phyloP scores from a whole-genome alignment of 2,797 vertebrate species.

The Enteromius unitaeniatus region DNA sequence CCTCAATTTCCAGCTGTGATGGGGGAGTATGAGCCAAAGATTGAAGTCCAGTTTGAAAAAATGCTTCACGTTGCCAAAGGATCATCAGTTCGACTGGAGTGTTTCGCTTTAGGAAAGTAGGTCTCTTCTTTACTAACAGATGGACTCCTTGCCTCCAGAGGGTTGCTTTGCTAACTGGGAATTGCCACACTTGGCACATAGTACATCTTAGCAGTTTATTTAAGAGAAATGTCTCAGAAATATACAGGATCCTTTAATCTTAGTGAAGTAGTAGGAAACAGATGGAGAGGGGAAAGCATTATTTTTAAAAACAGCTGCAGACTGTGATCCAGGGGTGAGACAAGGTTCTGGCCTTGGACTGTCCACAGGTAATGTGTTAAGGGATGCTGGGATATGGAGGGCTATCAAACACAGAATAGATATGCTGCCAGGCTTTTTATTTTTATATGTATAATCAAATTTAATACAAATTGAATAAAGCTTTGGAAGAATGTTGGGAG shows the following conservation, averaged over 20 bases:
- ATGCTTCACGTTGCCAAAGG: conserved; percentile 86
- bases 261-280: conserved; percentile 13
- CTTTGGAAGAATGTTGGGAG: not conserved
- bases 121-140: conserved; percentile 67
- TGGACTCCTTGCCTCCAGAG: conserved; percentile 48
- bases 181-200: conserved; percentile 49
- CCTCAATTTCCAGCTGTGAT: conserved; percentile 83
- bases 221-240: conserved; percentile 53
- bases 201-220: conserved; percentile 51
- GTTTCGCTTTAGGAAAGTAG: conserved; percentile 97
- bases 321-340: conserved; percentile 28
- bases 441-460: not conserved
- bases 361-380: conserved; percentile 44
- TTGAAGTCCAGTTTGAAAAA: conserved; percentile 93
- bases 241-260: conserved; percentile 57
- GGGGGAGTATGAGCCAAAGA: conserved; percentile 97
- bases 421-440: conserved; percentile 21
- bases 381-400: conserved; percentile 33
- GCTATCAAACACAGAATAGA: conserved; percentile 11
- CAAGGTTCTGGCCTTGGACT: conserved; percentile 31
- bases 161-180: conserved; percentile 35
- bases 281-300: conserved; percentile 35
- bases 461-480: not conserved
- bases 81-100: conserved; percentile 90
- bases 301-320: conserved; percentile 40